Evolutionary conservation across 2,113 vertebrate species (phyloP), one percentile per base, ranked within the genome.

Genomic region (Solea senegalensis): DNA sequence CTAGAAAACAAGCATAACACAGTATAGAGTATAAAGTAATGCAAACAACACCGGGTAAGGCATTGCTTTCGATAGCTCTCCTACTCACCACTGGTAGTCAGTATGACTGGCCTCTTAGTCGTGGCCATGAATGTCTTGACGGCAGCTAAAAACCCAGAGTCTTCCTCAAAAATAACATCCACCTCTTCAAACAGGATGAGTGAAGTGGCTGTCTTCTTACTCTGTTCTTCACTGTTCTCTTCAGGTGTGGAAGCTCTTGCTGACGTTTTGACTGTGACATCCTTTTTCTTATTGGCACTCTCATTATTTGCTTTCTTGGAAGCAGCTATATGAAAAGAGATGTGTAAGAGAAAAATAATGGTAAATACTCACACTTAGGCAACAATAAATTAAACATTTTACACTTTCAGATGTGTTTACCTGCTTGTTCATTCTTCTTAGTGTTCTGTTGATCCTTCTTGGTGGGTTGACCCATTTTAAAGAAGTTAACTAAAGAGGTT

Each of bases 141-240:
- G 73, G 97, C 97, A 81, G 90, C 94, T 55, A 99, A 86, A 93
- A 99, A 99, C 14, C 97, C 98, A 55, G 85, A 89, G 89, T 99
- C 98, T 69, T 99, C 97, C 16, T 99, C 98, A 90, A 99, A 97
- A 89, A 98, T 96, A 49, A 99, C 92, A 83, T 99, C 97, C 68
- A 98, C 98, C 94, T 99, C 98, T 90, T 99, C 98, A 85, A 99
- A 99, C 66, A 99, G 94, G 86, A 99, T 99, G 7, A 99, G 97
- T 11, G 96, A 99, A 0, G 96, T 99, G 44, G 97, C 95, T 0
- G 85, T 94, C 91, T 95, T 98, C 73, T 95, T 96, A 68, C 64
- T 94, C 51, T 89, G 89, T 57, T 98, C 96, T 50, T 96, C 95
- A 13, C 62, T 76, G 68, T 41, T 83, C 51, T 90, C 86, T 89